Base-by-base conservation (phyloP, 2,797 vertebrate species). In the Chaenodraco wilsoni region DNA sequence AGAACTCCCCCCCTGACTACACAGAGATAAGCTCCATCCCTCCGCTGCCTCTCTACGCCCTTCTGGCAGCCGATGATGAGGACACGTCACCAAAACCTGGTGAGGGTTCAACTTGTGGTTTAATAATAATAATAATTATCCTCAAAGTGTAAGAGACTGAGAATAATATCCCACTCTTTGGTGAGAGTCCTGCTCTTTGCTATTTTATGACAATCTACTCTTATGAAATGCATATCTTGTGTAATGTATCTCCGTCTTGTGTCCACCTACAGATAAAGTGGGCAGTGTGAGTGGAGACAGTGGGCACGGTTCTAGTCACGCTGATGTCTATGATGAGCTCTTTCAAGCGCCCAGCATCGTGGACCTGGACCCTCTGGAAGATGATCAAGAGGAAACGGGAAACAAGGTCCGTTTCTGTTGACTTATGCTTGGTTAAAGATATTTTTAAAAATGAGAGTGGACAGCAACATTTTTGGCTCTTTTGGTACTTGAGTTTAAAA, bases 21-120 rank as follows among this genome's bases (percentile, higher is more conserved):
- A 95, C 96, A 0, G 96, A 99, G 94, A 99, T 99, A 71, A 98
- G 96, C 87, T 97, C 97, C 50, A 94, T 99, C 79, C 98, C 98
- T 54, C 98, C 98, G 0, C 91, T 99, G 82, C 98, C 98, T 66
- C 91, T 99, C 16, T 98, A 98, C 17, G 96, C 98, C 19, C 93
- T 99, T 51, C 94, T 99, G 87, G 96, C 97, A 48, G 98, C 97
- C 0, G 98, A 99, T 90, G 95, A 99, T 90, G 96, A 97, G 13
- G 98, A 99, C 63, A 90, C 87, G 2, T 89, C 85, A 61, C 76
- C 90, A 46, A 95, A 93, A 78, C 87, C 93, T 81, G 91, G 94
- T 90, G 93, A 54, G 84, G 92, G 13, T 86, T 45, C 72, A 92
- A 89, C 72, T 19, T 56, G 5, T 14, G 2, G 13, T 58, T 68